Conservation (phyloP, 2,888 invertebrate species). For the Chrysolina americana region DNA sequence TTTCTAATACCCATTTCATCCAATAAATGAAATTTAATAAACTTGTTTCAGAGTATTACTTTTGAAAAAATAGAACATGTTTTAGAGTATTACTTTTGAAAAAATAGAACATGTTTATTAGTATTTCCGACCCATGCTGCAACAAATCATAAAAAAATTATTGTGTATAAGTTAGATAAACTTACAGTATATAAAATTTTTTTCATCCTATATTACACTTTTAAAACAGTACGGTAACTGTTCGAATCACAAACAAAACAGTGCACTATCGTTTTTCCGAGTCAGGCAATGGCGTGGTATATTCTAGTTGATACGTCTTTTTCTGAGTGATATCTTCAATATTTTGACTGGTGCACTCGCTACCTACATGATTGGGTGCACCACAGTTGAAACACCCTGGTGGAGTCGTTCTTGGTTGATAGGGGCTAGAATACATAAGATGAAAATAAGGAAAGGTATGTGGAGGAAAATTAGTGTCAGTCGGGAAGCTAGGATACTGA, state of each 20-base stretch:
- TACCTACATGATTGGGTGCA: slow-evolving; percentile 84
- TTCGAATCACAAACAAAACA: slow-evolving; percentile 54
- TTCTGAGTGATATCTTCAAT: slow-evolving; percentile 92
- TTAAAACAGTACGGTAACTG: slow-evolving; percentile 59
- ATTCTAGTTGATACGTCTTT: slow-evolving; percentile 79
- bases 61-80: slow-evolving; percentile 10
- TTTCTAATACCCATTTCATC: background rate
- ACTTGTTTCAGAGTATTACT: background rate
- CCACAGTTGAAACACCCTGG: slow-evolving; percentile 93
- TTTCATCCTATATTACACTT: slow-evolving; percentile 56
- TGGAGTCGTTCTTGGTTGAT: slow-evolving; percentile 74
- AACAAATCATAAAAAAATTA: slow-evolving; percentile 35
- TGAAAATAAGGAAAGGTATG: slow-evolving; percentile 62
- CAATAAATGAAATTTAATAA: background rate
- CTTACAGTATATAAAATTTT: slow-evolving; percentile 52
- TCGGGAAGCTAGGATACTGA: slow-evolving; percentile 60
- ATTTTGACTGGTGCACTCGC: slow-evolving; percentile 91
- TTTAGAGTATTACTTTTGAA: slow-evolving; percentile 21
- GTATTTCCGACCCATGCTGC: slow-evolving; percentile 34
- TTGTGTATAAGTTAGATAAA: slow-evolving; percentile 41
- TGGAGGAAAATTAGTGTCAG: slow-evolving; percentile 53
- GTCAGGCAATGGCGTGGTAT: slow-evolving; percentile 63
- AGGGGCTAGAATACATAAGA: slow-evolving; percentile 66
- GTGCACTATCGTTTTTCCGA: slow-evolving; percentile 50
- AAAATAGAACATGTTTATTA: slow-evolving; percentile 13